These are phyloP conservation scores for Metallyticus violacea DNA, from an alignment of 2,888 invertebrate genomes.

Conservation along the genomic window DNA sequence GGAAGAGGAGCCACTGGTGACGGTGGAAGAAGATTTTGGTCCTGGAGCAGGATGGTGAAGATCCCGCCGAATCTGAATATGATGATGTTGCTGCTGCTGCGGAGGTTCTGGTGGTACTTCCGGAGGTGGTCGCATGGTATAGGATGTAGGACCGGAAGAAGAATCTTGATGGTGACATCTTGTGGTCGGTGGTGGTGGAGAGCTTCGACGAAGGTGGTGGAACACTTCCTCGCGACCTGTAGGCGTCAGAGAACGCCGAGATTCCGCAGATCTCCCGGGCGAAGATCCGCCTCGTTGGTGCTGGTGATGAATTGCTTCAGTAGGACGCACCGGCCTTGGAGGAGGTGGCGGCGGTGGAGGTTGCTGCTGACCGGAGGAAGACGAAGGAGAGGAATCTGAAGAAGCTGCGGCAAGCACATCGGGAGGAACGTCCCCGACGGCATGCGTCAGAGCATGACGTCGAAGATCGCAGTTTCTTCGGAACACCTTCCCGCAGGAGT, in stretches of 20 bases:
- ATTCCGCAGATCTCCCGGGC: constrained; percentile 52
- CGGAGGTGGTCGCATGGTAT: constrained; percentile 61
- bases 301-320: constrained; percentile 53
- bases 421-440: constrained; percentile 81
- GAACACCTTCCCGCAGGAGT: constrained; percentile 85
- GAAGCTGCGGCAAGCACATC: constrained; percentile 55
- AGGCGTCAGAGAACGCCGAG: constrained; percentile 62
- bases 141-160: constrained; percentile 45
- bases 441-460: constrained; percentile 85
- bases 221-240: constrained; percentile 42
- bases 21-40: constrained; percentile 44
- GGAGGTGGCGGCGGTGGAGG: constrained; percentile 24
- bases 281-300: constrained; percentile 14
- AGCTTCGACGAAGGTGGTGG: constrained; percentile 20
- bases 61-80: constrained; percentile 75
- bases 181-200: constrained; percentile 32
- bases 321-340: constrained; percentile 43
- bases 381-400: constrained; percentile 20
- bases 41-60: constrained; percentile 42
- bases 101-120: constrained; percentile 15
- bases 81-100: constrained; percentile 47
- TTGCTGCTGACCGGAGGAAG: constrained; percentile 28
- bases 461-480: constrained; percentile 87
- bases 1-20: constrained; percentile 47
- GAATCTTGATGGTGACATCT: constrained; percentile 37